Conservation (phyloP, 1,140 invertebrate species). For the Hylaeus anthracinus region DNA sequence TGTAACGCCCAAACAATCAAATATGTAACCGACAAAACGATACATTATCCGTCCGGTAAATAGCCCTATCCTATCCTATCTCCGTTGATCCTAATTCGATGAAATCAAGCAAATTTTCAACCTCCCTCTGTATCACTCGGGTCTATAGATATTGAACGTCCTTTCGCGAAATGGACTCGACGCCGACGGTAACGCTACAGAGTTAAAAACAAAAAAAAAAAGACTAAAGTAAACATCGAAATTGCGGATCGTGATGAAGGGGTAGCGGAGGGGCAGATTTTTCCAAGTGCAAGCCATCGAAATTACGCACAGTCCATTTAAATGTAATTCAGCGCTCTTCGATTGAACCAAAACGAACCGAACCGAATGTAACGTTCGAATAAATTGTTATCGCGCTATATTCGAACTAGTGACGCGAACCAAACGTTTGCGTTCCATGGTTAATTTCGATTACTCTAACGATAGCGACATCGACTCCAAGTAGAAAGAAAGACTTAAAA, state of each 20-base stretch:
- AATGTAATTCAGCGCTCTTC: conserved; percentile 24
- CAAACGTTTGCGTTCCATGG: background rate
- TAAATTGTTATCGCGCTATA: conserved; percentile 1
- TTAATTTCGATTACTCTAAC: background rate
- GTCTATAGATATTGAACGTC: too few species aligned
- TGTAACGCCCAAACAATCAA: background rate
- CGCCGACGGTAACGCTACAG: too few species aligned
- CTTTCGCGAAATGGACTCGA: too few species aligned
- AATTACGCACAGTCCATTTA: conserved; percentile 24
- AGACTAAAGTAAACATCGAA: background rate
- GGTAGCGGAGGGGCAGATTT: background rate
- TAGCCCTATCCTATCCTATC: too few species aligned
- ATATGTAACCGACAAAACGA: background rate
- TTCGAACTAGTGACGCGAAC: background rate
- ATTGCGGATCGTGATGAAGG: background rate
- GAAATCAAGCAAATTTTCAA: background rate
- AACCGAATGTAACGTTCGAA: conserved; percentile 7
- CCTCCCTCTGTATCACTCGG: too few species aligned
- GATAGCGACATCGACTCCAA: background rate
- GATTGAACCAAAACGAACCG: background rate
- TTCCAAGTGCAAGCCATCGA: conserved; percentile 11
- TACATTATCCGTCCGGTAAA: background rate
- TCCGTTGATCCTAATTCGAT: background rate
- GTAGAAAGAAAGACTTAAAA: background rate
- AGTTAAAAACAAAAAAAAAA: background rate